Percentiles rank a stretch among this genome's conserved stretches.
These are phyloP conservation scores for Rotaria sp. DNA, from an alignment of 2,888 invertebrate species.

Conservation along the genomic window DNA sequence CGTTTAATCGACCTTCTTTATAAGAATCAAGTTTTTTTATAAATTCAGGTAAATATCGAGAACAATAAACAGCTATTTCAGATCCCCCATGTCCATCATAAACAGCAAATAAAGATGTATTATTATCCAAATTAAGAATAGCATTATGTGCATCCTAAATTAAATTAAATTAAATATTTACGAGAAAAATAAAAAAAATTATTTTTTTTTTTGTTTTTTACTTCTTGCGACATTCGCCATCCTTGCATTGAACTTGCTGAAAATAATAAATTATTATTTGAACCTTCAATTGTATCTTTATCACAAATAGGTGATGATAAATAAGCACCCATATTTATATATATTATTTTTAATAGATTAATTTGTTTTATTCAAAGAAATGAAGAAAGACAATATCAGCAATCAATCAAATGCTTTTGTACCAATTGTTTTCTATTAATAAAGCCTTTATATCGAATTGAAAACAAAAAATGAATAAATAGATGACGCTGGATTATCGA, in stretches of 20 bases:
- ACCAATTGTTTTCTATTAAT: not conserved
- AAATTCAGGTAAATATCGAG: slow-evolving; percentile 73
- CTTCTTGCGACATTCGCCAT: slow-evolving; percentile 96
- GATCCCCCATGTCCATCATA: slow-evolving; percentile 94
- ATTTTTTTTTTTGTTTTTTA: too few relatives aligned
- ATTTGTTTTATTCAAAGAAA: too few relatives aligned
- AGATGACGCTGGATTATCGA: not conserved
- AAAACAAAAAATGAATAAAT: not conserved
- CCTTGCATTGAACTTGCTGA: slow-evolving; percentile 97
- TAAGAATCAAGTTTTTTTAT: slow-evolving; percentile 66
- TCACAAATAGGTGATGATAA: slow-evolving; percentile 68
- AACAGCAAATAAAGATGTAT: slow-evolving; percentile 83
- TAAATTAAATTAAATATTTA: slow-evolving; percentile 28
- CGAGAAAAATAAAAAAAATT: slow-evolving; percentile 45
- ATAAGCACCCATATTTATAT: not conserved
- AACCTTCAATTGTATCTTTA: slow-evolving; percentile 73
- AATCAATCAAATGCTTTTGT: not conserved
- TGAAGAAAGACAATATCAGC: too few relatives aligned
- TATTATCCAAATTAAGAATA: slow-evolving; percentile 71
- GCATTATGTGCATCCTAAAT: slow-evolving; percentile 89
- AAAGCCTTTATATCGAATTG: not conserved
- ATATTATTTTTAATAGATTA: too few relatives aligned
- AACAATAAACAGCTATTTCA: slow-evolving; percentile 85
- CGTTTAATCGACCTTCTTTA: slow-evolving; percentile 64
- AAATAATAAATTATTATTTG: slow-evolving; percentile 69